Conservation (phyloP, 2,113 vertebrate species). For the Mesitornis unicolor region DNA sequence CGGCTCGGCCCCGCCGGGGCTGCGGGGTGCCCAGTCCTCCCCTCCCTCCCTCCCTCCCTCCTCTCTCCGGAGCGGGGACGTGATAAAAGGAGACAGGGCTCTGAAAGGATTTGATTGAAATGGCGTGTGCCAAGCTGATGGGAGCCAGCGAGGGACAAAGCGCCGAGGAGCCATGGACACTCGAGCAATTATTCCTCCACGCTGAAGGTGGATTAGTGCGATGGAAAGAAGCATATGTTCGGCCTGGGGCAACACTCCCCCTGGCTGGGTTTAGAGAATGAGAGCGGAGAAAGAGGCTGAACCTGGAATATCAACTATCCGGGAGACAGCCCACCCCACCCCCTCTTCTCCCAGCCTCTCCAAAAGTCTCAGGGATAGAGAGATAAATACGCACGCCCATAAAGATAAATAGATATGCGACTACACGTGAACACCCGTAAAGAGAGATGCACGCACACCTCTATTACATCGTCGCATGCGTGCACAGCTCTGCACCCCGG, state of each 20-base stretch:
- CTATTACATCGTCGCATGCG: rapidly evolving
- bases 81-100: conserved; percentile 89
- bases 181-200: conserved; percentile 99
- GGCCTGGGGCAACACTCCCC: conserved; percentile 97
- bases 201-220: conserved; percentile 99
- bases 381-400: neutral
- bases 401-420: neutral
- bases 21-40: conserved; percentile 74
- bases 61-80: conserved; percentile 81
- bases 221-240: conserved; percentile 99
- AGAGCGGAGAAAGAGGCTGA: conserved; percentile 83
- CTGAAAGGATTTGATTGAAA: conserved; percentile 96
- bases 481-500: rapidly evolving
- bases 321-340: conserved; percentile 65
- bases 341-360: conserved; percentile 40
- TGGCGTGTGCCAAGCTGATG: conserved; percentile 98
- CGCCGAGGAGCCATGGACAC: conserved; percentile 96
- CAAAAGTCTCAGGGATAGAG: conserved; percentile 31
- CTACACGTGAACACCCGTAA: neutral
- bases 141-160: conserved; percentile 99
- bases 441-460: neutral
- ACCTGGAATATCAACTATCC: conserved; percentile 87
- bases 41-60: conserved; percentile 77
- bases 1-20: neutral
- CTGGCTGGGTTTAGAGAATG: conserved; percentile 96